These are phyloP conservation scores for Harmothoe impar DNA, from an alignment of 2,888 invertebrate genomes.

Conservation along the genomic window DNA sequence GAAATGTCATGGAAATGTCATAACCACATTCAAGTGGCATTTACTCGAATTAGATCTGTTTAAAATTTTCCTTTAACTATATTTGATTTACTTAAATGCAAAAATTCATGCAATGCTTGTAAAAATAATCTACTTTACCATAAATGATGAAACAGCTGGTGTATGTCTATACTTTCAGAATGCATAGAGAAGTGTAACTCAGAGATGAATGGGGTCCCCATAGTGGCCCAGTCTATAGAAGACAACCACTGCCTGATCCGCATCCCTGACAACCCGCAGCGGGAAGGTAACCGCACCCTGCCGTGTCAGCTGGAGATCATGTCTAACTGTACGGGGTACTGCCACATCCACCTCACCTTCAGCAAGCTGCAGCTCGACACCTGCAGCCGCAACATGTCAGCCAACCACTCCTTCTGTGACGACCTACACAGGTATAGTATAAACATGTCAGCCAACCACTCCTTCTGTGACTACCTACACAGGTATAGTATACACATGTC, in stretches of 20 bases:
- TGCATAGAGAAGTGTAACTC: constrained; percentile 49
- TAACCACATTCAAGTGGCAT: too few relatives aligned
- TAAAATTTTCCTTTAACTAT: too few relatives aligned
- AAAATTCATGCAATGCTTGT: too few relatives aligned
- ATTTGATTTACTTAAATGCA: too few relatives aligned
- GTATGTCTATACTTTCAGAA: too few relatives aligned
- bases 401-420: constrained; percentile 37
- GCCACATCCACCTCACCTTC: constrained; percentile 66
- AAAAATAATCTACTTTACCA: too few relatives aligned
- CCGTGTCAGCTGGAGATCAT: constrained; percentile 66
- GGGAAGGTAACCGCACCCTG: constrained; percentile 28
- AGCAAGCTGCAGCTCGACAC: constrained; percentile 60
- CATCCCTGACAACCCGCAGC: constrained; percentile 63
- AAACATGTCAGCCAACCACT: too few relatives aligned
- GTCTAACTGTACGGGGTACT: constrained; percentile 65
- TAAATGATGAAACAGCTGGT: too few relatives aligned
- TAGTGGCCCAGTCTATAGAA: constrained; percentile 9
- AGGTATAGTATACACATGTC: too few relatives aligned
- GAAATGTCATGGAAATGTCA: too few relatives aligned
- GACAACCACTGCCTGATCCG: constrained; percentile 60
- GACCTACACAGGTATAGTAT: constrained; percentile 55
- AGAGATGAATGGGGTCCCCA: not conserved
- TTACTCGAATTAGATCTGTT: too few relatives aligned
- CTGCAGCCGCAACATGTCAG: constrained; percentile 54
- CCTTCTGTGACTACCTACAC: too few relatives aligned